These are phyloP conservation scores for Acanthacorydalis orientalis DNA, from an alignment of 2,888 invertebrate genomes.

Conservation along the genomic window DNA sequence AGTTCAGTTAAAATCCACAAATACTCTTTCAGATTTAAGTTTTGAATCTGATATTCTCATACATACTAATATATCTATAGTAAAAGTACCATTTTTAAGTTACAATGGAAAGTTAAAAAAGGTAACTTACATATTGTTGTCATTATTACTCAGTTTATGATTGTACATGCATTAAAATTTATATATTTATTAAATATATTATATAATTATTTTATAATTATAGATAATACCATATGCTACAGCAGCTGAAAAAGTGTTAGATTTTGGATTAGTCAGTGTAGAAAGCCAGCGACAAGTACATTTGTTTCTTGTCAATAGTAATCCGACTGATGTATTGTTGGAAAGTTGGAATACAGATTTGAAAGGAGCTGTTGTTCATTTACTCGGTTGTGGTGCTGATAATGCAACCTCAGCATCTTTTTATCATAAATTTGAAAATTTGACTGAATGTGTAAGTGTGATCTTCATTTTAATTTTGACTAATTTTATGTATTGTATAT, in stretches of 20 bases:
- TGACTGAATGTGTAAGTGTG: slow-evolving; percentile 23
- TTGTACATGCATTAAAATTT: slow-evolving; percentile 18
- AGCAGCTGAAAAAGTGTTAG: slow-evolving; percentile 21
- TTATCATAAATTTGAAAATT: slow-evolving; percentile 23
- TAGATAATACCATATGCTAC: slow-evolving; percentile 3
- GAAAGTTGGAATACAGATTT: slow-evolving; percentile 41
- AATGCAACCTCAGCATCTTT: slow-evolving; percentile 20
- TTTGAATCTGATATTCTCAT: slow-evolving; percentile 44
- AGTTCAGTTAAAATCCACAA: slow-evolving; percentile 34
- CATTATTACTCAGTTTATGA: background rate
- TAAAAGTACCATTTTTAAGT: slow-evolving; percentile 50
- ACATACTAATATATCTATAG: slow-evolving; percentile 56
- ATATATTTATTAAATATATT: slow-evolving; percentile 19
- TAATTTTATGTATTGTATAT: too few relatives aligned
- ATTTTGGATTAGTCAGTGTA: slow-evolving; percentile 48
- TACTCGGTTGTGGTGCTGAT: slow-evolving; percentile 43
- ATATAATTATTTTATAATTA: slow-evolving; percentile 15
- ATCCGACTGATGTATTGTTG: slow-evolving; percentile 52
- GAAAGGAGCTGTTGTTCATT: slow-evolving; percentile 36
- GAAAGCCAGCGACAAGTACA: slow-evolving; percentile 48
- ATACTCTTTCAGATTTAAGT: slow-evolving; percentile 31
- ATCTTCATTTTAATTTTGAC: too few relatives aligned
- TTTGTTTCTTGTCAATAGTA: slow-evolving; percentile 56
- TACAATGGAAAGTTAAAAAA: slow-evolving; percentile 54
- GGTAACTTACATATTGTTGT: slow-evolving; percentile 18